A percentile compares a stretch with the other conserved stretches of the same genome.
phyloP scores from a whole-genome alignment of 2,113 vertebrate genomes.

The Tiliqua scincoides region DNA sequence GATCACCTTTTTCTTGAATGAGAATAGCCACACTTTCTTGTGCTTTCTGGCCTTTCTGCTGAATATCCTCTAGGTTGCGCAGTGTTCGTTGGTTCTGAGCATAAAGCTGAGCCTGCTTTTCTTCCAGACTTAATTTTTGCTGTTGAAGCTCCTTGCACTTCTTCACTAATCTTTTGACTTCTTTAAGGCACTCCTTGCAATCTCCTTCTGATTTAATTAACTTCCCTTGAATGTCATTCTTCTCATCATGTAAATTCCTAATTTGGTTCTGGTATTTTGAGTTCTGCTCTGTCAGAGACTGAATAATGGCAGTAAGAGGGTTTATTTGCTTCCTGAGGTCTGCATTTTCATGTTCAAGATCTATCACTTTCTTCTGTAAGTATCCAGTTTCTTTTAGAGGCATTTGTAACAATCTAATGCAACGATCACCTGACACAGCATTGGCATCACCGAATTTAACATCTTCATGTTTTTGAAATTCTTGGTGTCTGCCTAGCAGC shows the following conservation, averaged over 20 bases:
- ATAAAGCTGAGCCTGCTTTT: slow-evolving; percentile 60
- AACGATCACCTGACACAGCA: slow-evolving; percentile 44
- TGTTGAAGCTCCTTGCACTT: slow-evolving; percentile 67
- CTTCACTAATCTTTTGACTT: slow-evolving; percentile 65
- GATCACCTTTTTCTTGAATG: slow-evolving; percentile 48
- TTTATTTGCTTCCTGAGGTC: slow-evolving; percentile 55
- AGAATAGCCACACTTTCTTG: slow-evolving; percentile 49
- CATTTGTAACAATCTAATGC: slow-evolving; percentile 55
- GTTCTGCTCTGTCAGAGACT: slow-evolving; percentile 62
- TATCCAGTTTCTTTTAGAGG: slow-evolving; percentile 60
- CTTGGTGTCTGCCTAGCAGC: slow-evolving; percentile 14
- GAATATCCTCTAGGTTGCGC: slow-evolving; percentile 52
- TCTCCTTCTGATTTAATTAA: slow-evolving; percentile 65
- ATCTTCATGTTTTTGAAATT: slow-evolving; percentile 16
- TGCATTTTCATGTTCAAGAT: slow-evolving; percentile 58
- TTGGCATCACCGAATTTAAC: slow-evolving; percentile 45
- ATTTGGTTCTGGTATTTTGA: slow-evolving; percentile 53
- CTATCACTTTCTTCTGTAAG: slow-evolving; percentile 46
- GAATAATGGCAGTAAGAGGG: slow-evolving; percentile 51
- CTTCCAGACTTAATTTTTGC: slow-evolving; percentile 63
- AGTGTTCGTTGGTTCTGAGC: slow-evolving; percentile 64
- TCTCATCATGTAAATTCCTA: slow-evolving; percentile 64
- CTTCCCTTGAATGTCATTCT: slow-evolving; percentile 54
- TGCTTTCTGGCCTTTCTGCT: slow-evolving; percentile 58
- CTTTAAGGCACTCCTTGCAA: slow-evolving; percentile 58